Base-by-base conservation (phyloP, 2,797 vertebrate genomes). In the Hoplostethus atlanticus region DNA sequence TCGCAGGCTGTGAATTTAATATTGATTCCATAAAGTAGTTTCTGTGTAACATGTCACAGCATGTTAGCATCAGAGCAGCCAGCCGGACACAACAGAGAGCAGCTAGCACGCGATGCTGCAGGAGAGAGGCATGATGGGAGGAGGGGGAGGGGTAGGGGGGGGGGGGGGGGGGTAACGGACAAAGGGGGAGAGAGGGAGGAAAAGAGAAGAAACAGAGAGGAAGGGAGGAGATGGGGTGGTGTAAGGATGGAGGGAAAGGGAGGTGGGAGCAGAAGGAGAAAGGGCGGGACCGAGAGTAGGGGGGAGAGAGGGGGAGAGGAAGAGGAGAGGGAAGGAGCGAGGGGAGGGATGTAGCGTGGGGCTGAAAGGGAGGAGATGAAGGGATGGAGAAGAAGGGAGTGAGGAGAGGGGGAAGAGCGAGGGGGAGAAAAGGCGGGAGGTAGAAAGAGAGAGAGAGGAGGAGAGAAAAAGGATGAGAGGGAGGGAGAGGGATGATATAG, bases 1-100 rank as follows among this genome's bases (percentile, higher is more conserved):
- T 96, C 96, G 95, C 94, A 95, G 94, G 91, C 95, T 96, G 95
- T 97, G 96, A 97, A 97, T 97, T 96, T 97, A 97, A 97, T 98
- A 98, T 99, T 97, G 97, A 98, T 97, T 97, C 96, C 93, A 96
- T 97, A 97, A 98, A 98, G 96, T 97, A 97, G 96, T 98, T 98
- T 98, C 96, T 96, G 96, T 98, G 96, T 97, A 98, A 98, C 95
- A 96, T 96, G 97, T 97, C 97, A 96, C 93, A 93, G 94, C 84
- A 38, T 55, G 96, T 99, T 96, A 98, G 84, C 86, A 78, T 97
- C 96, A 96, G 91, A 82, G 89, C 76, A 81, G 91, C 92, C 89
- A 94, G 91, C 93, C 94, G 94, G 85, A 87, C 91, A 82, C 95
- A 95, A 92, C 94, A 94, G 93, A 95, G 93, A 92, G 94, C 70